A percentile compares a stretch with the other conserved stretches of the same genome.
Conservation (phyloP, 2,113 vertebrate genomes). For the Pachypanchax playfairii region DNA sequence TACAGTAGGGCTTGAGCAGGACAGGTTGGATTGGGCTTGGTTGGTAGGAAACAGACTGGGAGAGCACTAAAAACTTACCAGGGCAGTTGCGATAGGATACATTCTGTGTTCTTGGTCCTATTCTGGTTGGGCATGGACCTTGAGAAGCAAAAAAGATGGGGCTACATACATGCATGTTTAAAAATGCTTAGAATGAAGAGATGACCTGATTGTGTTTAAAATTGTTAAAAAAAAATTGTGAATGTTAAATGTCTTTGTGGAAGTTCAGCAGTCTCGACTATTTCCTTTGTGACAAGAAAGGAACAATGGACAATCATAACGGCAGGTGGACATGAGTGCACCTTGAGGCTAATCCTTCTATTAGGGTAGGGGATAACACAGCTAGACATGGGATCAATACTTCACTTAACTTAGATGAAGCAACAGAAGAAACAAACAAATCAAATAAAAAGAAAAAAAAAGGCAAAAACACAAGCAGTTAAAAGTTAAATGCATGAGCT, state of each 20-base stretch:
- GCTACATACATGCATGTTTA: slow-evolving; percentile 73
- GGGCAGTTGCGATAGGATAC: slow-evolving; percentile 78
- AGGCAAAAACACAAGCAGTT: slow-evolving; percentile 13
- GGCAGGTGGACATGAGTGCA: slow-evolving; percentile 58
- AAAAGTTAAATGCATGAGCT: slow-evolving; percentile 28
- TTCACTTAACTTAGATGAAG: slow-evolving; percentile 55
- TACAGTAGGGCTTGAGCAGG: slow-evolving; percentile 59
- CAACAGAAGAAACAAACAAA: not conserved
- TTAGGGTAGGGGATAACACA: slow-evolving; percentile 63
- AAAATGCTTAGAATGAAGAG: slow-evolving; percentile 50
- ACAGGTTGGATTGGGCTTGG: slow-evolving; percentile 60
- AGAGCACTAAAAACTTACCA: slow-evolving; percentile 76
- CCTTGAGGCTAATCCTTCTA: slow-evolving; percentile 66
- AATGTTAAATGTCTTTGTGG: slow-evolving; percentile 41
- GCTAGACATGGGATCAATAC: slow-evolving; percentile 63
- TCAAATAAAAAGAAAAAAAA: not conserved
- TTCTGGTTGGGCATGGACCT: slow-evolving; percentile 79
- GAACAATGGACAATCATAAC: slow-evolving; percentile 54
- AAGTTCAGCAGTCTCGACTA: slow-evolving; percentile 27
- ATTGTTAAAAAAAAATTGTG: slow-evolving; percentile 25
- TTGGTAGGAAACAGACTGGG: slow-evolving; percentile 64
- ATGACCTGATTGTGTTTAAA: slow-evolving; percentile 34
- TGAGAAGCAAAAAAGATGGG: slow-evolving; percentile 77
- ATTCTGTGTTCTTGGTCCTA: slow-evolving; percentile 79
- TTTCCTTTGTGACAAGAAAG: slow-evolving; percentile 41